Percentiles rank a stretch among this genome's conserved stretches.
phyloP scores from a whole-genome alignment of 2,797 vertebrate species.

The Buphagus erythrorhynchus region DNA sequence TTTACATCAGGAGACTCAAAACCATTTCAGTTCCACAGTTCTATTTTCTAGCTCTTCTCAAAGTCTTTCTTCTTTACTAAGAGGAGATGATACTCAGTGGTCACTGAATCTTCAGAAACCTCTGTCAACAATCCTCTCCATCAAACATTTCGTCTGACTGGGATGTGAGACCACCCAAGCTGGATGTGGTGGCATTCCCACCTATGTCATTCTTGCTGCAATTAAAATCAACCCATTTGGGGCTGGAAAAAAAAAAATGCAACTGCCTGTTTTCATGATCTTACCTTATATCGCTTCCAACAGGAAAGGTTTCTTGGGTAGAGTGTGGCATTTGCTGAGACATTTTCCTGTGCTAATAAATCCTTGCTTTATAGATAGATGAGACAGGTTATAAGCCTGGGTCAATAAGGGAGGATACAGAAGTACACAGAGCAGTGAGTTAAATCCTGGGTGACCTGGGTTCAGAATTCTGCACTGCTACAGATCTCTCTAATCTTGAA shows the following conservation, averaged over 20 bases:
- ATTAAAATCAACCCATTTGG: background rate
- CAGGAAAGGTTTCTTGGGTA: background rate
- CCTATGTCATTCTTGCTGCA: background rate
- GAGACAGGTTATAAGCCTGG: background rate
- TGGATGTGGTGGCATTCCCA: background rate
- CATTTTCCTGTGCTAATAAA: background rate
- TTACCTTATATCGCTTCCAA: background rate
- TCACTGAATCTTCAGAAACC: background rate
- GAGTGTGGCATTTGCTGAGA: background rate
- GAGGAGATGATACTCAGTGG: background rate
- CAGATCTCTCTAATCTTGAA: background rate
- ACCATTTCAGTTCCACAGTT: background rate
- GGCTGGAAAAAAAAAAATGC: background rate
- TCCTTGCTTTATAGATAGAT: background rate
- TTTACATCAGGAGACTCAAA: background rate
- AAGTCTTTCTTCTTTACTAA: background rate
- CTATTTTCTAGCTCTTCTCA: background rate
- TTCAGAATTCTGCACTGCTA: background rate
- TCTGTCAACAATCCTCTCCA: background rate
- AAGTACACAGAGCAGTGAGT: background rate
- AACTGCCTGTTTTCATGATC: background rate
- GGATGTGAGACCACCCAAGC: background rate
- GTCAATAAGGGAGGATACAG: background rate
- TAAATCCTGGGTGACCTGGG: background rate
- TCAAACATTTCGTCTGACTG: background rate